A percentile compares a stretch with the other conserved stretches of the same genome.
phyloP scores from a whole-genome alignment of 1,140 invertebrate species.

The Megalonaias nervosa region DNA sequence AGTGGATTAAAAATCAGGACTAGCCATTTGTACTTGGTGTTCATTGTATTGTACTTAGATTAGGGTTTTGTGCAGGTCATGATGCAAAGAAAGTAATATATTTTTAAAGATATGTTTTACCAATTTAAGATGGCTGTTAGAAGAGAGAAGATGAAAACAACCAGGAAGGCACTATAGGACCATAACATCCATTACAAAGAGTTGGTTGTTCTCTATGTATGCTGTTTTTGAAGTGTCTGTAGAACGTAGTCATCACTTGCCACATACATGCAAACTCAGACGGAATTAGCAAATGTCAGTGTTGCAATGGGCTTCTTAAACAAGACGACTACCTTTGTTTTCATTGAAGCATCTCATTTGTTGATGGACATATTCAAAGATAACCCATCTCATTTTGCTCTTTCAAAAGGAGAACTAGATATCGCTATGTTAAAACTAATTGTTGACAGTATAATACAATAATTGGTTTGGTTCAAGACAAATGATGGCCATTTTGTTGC shows the following conservation, averaged over 20 bases:
- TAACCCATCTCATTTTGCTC: constrained; percentile 5
- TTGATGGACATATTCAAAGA: constrained; percentile 11
- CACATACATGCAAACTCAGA: constrained; percentile 1
- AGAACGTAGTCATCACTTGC: constrained; percentile 5
- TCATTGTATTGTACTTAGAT: neutral
- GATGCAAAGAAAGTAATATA: constrained; percentile 5
- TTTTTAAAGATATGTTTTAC: constrained; percentile 5
- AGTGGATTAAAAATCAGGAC: neutral
- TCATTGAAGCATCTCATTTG: neutral
- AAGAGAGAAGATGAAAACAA: neutral
- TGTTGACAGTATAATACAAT: constrained; percentile 13
- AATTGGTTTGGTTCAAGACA: constrained; percentile 7
- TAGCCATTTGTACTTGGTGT: constrained; percentile 9
- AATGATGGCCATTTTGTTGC: neutral
- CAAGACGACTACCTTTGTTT: constrained; percentile 2
- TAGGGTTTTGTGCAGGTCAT: neutral
- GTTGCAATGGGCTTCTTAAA: constrained; percentile 8
- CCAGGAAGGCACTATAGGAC: neutral
- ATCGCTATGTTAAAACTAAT: constrained; percentile 1
- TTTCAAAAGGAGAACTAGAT: constrained; percentile 10
- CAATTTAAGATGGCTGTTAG: neutral
- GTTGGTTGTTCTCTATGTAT: neutral
- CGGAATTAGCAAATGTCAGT: constrained; percentile 1
- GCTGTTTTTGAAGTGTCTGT: constrained; percentile 6
- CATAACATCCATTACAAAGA: constrained; percentile 2